Conservation (phyloP, 2,888 invertebrate genomes). For the Plutella xylostella region DNA sequence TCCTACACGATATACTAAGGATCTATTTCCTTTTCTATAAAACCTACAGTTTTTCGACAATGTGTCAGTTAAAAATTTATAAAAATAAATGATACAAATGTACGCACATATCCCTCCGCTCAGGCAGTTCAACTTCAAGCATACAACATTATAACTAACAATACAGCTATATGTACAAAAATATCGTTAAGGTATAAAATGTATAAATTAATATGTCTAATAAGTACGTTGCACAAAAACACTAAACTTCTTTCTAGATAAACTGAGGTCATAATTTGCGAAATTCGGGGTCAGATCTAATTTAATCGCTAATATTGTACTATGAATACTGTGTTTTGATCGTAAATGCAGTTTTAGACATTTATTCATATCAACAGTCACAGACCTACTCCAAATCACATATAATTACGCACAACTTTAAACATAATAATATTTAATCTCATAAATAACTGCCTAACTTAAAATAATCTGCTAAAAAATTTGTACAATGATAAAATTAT, state of each 20-base stretch:
- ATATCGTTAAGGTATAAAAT: constrained; percentile 45
- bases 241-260: constrained; percentile 28
- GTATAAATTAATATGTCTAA: constrained; percentile 68
- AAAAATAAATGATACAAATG: constrained; percentile 57
- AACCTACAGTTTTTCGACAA: constrained; percentile 58
- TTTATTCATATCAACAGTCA: constrained; percentile 14
- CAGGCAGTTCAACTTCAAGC: background rate
- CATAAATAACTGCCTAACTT: constrained; percentile 61
- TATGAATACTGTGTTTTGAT: constrained; percentile 44
- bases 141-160: constrained; percentile 16
- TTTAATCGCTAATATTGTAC: constrained; percentile 17
- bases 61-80: constrained; percentile 60
- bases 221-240: constrained; percentile 69
- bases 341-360: constrained; percentile 66
- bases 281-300: constrained; percentile 13
- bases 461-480: constrained; percentile 55
- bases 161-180: constrained; percentile 55
- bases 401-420: constrained; percentile 20
- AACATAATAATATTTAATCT: constrained; percentile 63
- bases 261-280: constrained; percentile 40
- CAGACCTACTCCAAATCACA: constrained; percentile 44
- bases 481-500: constrained; percentile 61
- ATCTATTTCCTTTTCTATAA: too few relatives aligned
- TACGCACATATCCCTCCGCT: constrained; percentile 20
- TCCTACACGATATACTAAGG: too few relatives aligned